Conservation (phyloP, 2,888 invertebrate genomes). For the Coelinius sp. region DNA sequence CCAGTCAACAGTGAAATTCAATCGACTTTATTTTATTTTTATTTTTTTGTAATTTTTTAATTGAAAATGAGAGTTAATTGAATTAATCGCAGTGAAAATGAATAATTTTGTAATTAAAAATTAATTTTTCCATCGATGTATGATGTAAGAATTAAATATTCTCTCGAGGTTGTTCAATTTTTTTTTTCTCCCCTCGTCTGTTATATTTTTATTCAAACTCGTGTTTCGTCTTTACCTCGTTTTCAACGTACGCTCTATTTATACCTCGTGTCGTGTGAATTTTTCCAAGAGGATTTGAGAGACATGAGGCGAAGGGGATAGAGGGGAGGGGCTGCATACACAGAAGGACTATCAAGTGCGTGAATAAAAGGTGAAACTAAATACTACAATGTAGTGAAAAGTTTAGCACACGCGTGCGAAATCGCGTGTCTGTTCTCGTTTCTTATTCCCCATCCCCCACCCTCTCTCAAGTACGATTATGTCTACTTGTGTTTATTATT, state of each 20-base stretch:
- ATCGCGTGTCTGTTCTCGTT: constrained; percentile 33
- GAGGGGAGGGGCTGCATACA: not conserved
- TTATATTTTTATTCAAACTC: constrained; percentile 36
- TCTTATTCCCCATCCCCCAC: constrained; percentile 10
- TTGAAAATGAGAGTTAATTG: not conserved
- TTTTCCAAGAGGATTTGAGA: constrained; percentile 14
- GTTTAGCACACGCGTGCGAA: constrained; percentile 24
- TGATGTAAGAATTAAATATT: not conserved
- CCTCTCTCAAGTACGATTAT: not conserved
- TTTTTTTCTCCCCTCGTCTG: not conserved
- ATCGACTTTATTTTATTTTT: not conserved
- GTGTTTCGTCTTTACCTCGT: constrained; percentile 29
- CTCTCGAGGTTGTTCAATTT: not conserved
- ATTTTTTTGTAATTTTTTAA: not conserved
- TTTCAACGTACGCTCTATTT: constrained; percentile 32
- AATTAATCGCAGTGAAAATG: not conserved
- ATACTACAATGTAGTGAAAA: constrained; percentile 23
- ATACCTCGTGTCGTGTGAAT: constrained; percentile 34
- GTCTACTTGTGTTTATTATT: constrained; percentile 14
- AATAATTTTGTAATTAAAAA: not conserved
- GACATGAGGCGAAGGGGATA: constrained; percentile 14
- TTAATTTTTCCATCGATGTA: no score
- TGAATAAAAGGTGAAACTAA: not conserved
- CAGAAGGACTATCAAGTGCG: not conserved
- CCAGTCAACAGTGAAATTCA: not conserved